These are phyloP conservation scores for Drosophila kepulauana DNA, from an alignment of 1,140 invertebrate genomes.

Conservation along the genomic window DNA sequence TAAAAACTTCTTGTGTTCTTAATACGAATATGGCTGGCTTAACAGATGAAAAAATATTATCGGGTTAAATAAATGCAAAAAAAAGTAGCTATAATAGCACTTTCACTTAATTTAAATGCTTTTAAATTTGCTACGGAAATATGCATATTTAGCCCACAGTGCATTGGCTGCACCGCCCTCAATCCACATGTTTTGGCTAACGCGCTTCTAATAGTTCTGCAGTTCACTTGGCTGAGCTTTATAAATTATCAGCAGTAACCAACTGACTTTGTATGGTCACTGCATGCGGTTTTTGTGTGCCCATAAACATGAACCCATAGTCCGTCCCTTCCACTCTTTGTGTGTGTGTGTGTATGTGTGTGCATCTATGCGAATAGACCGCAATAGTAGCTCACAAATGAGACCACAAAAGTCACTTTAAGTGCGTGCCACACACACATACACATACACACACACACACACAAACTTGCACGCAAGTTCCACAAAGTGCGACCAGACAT, in stretches of 20 bases:
- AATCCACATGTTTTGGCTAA: conserved; percentile 57
- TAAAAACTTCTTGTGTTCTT: too few species aligned
- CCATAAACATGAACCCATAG: conserved; percentile 16
- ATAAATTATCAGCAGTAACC: conserved; percentile 74
- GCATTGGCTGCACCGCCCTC: too few species aligned
- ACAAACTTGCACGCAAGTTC: conserved; percentile 33
- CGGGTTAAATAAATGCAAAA: too few species aligned
- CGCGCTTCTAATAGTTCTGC: conserved; percentile 80
- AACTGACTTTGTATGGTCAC: conserved; percentile 78
- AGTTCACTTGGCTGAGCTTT: conserved; percentile 64
- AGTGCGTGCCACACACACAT: conserved; percentile 54
- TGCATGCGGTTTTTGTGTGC: conserved; percentile 46
- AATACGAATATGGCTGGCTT: too few species aligned
- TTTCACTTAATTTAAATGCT: too few species aligned
- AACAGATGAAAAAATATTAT: too few species aligned
- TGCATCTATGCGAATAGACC: conserved; percentile 42
- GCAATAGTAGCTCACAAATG: conserved; percentile 71
- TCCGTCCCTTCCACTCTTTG: neutral
- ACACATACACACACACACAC: too few species aligned
- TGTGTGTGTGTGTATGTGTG: conserved; percentile 15
- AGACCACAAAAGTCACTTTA: conserved; percentile 73
- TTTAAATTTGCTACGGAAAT: too few species aligned
- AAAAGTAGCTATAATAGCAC: too few species aligned
- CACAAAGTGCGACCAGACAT: conserved; percentile 33
- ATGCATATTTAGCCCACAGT: too few species aligned